These are phyloP conservation scores for Todiramphus chloris DNA, from an alignment of 2,113 vertebrate genomes.

Conservation along the genomic window DNA sequence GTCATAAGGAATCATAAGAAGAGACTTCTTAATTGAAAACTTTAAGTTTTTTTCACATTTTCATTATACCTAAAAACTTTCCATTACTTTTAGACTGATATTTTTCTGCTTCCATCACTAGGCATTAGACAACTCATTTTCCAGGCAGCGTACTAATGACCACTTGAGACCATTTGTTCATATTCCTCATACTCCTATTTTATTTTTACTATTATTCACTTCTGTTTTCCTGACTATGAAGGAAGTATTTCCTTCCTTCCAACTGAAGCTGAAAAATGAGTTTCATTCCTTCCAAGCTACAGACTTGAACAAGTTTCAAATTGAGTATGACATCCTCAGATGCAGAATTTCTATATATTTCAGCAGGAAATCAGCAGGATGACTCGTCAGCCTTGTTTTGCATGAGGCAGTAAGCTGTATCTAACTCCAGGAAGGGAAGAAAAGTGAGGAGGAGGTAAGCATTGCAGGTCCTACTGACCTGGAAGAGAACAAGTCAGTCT, in stretches of 20 bases:
- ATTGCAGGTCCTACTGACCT: not conserved
- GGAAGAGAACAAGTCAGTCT: not conserved
- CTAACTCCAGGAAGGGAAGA: not conserved
- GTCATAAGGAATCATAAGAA: constrained; percentile 9
- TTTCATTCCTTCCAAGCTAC: not conserved
- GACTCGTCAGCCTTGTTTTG: not conserved
- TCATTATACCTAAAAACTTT: constrained; percentile 4
- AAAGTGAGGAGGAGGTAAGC: not conserved
- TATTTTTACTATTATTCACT: not conserved
- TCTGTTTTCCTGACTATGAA: not conserved
- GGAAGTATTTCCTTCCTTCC: not conserved
- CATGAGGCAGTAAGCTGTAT: not conserved
- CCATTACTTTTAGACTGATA: not conserved
- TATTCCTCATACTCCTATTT: not conserved
- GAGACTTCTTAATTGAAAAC: constrained; percentile 40
- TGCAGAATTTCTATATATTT: not conserved
- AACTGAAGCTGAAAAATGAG: not conserved
- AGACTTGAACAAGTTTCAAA: not conserved
- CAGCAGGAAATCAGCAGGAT: not conserved
- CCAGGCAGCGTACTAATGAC: constrained; percentile 9
- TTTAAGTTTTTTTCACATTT: not conserved
- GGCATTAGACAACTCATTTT: constrained; percentile 16
- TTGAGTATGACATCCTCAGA: not conserved
- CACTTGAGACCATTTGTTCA: not conserved
- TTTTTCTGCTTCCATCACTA: constrained; percentile 1